Evolutionary conservation across 1,140 invertebrate genomes (phyloP).

Genomic region (Melanaphis sacchari): DNA sequence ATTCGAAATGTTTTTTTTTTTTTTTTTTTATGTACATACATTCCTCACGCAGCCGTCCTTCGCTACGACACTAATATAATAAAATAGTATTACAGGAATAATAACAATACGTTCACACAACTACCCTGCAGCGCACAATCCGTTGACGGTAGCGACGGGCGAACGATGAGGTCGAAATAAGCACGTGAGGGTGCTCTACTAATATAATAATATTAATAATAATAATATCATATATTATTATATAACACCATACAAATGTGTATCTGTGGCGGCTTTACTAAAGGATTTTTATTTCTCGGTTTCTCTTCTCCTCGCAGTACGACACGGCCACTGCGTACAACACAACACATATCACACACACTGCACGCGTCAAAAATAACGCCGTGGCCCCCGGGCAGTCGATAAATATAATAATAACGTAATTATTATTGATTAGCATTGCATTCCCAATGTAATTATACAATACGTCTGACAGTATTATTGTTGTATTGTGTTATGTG

Average conservation of each 20-base stretch:
- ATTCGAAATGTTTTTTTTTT: background rate
- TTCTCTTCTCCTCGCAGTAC: background rate
- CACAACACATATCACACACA: background rate
- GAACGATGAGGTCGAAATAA: no score
- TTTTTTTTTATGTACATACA: background rate
- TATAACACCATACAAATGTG: background rate
- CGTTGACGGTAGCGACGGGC: background rate
- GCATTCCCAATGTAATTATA: conserved; percentile 31
- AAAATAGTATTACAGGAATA: background rate
- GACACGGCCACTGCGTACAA: background rate
- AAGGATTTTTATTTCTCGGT: background rate
- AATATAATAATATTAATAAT: no score
- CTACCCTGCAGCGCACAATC: no score
- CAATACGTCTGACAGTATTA: background rate
- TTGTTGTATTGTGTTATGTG: background rate
- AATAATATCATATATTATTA: no score
- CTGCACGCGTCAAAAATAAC: conserved; percentile 1
- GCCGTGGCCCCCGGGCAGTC: background rate
- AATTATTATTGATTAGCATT: conserved; percentile 41
- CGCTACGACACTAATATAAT: no score
- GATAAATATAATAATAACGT: conserved; percentile 47
- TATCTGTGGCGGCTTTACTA: background rate
- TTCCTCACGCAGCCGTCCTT: background rate
- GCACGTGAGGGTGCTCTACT: background rate
- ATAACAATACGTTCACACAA: background rate